A percentile compares a stretch with the other conserved stretches of the same genome.
Conservation (phyloP, 2,113 vertebrate species). For the Thamnophis sirtalis region DNA sequence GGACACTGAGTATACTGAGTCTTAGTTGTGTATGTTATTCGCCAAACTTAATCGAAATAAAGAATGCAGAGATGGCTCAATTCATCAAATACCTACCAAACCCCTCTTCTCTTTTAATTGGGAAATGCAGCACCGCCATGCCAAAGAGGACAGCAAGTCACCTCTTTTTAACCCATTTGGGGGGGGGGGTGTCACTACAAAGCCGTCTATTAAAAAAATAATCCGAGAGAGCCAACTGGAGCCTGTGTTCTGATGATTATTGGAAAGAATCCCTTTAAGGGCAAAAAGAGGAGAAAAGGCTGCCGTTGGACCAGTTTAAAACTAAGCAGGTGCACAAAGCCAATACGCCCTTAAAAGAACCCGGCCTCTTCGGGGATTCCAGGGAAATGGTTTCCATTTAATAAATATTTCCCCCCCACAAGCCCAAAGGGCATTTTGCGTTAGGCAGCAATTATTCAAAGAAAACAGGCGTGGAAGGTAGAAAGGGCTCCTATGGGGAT, state of each 20-base stretch:
- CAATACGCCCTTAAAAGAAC: conserved; percentile 66
- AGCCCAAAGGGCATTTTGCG: conserved; percentile 78
- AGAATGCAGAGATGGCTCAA: not conserved
- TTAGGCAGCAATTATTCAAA: conserved; percentile 80
- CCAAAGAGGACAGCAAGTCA: no score
- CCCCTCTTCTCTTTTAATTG: not conserved
- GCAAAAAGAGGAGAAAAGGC: not conserved
- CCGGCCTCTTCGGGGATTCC: conserved; percentile 61
- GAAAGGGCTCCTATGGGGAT: conserved; percentile 55
- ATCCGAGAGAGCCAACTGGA: not conserved
- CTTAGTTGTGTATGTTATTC: not conserved
- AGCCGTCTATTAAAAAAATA: not conserved
- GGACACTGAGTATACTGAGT: not conserved
- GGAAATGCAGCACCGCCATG: not conserved
- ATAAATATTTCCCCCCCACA: conserved; percentile 78
- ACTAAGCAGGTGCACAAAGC: conserved; percentile 70
- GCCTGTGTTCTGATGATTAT: not conserved
- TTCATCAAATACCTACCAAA: not conserved
- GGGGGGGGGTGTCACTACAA: not conserved
- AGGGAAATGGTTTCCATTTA: conserved; percentile 83
- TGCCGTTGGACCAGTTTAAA: conserved; percentile 44
- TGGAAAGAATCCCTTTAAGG: not conserved
- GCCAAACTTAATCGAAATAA: not conserved
- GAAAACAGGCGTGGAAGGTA: conserved; percentile 56
- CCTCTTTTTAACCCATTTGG: not conserved